A percentile compares a stretch with the other conserved stretches of the same genome.
Conservation (phyloP, 2,113 vertebrate genomes). For the Laticauda laticaudata region DNA sequence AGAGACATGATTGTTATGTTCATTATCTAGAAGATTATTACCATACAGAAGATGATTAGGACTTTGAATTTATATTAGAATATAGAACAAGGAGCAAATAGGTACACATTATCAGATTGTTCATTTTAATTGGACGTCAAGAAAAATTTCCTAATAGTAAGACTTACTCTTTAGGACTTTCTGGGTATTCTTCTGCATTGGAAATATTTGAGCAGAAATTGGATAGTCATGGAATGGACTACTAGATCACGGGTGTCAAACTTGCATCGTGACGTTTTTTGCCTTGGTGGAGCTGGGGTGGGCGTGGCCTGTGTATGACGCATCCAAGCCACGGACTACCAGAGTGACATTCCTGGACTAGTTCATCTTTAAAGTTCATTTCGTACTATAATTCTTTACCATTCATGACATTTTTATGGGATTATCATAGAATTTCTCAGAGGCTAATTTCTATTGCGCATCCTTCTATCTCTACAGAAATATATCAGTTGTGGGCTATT, state of each 20-base stretch:
- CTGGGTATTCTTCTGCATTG: background rate
- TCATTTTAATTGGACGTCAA: background rate
- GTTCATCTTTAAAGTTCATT: background rate
- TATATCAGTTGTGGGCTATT: background rate
- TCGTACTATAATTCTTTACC: background rate
- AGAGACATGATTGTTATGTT: background rate
- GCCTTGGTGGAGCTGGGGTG: too few species aligned
- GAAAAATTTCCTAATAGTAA: background rate
- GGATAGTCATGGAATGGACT: background rate
- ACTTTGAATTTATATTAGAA: background rate
- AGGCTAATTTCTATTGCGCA: background rate
- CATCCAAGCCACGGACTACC: accelerated
- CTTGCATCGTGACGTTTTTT: too few species aligned
- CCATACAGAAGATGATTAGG: background rate
- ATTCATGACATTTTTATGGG: background rate
- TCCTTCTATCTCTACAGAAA: background rate
- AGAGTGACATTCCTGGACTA: background rate
- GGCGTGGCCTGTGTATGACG: too few species aligned
- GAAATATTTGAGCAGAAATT: background rate
- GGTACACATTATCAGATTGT: background rate
- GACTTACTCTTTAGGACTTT: background rate
- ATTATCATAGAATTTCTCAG: background rate
- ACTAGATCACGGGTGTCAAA: background rate
- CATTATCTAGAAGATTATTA: background rate
- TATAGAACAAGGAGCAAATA: background rate